Base-by-base conservation (phyloP, 2,797 vertebrate genomes). In the Clarias platycephalus region DNA sequence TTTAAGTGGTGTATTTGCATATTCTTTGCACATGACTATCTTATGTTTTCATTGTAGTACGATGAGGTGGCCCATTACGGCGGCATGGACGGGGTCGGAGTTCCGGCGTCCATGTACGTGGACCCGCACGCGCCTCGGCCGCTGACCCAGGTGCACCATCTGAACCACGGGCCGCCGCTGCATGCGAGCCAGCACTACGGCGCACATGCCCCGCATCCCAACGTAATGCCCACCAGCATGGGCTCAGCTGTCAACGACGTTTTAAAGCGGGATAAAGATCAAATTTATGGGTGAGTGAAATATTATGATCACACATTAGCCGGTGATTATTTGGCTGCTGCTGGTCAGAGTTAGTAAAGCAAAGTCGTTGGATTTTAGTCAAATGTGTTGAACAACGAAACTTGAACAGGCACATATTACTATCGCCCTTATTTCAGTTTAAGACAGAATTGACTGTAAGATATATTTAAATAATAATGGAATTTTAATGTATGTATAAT, bases 51-150 rank as follows among this genome's bases (percentile, higher is more conserved):
- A 93, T 93, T 95, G 93, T 95, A 99, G 98, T 99, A 99, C 98
- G 98, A 99, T 97, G 98, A 99, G 95, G 96, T 99, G 95, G 97
- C 97, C 94, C 98, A 99, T 93, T 99, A 99, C 96, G 97, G 97
- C 95, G 97, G 97, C 93, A 99, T 99, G 98, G 98, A 99, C 94
- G 98, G 97, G 93, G 96, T 97, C 93, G 96, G 96, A 92, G 97
- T 98, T 90, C 96, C 97, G 89, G 96, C 97, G 89, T 98, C 97
- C 89, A 99, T 99, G 98, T 99, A 99, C 95, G 98, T 97, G 93
- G 97, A 97, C 94, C 98, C 98, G 91, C 98, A 98, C 89, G 97
- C 96, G 86, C 97, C 98, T 89, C 96, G 98, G 93, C 98, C 98
- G 95, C 98, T 99, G 87, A 98, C 98, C 81, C 98, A 98, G 91